phyloP scores from a whole-genome alignment of 2,113 vertebrate species.

The Sminthopsis crassicaudata region DNA sequence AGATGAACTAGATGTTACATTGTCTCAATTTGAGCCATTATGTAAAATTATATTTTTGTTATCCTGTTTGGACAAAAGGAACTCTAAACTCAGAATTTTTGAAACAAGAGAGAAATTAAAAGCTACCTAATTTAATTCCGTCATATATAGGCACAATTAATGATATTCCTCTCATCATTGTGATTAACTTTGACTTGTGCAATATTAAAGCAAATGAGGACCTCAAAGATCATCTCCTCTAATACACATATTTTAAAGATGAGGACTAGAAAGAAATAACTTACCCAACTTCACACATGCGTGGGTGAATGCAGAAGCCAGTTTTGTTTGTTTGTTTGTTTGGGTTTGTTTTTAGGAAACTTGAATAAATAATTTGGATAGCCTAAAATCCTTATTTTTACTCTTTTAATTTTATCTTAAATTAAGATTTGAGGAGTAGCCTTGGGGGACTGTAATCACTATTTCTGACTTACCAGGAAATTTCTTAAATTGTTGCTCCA shows the following conservation, averaged over 20 bases:
- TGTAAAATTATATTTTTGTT: background rate
- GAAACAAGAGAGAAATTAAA: background rate
- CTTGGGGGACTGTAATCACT: background rate
- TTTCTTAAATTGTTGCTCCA: background rate
- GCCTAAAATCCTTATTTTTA: background rate
- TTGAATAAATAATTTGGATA: background rate
- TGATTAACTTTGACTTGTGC: background rate
- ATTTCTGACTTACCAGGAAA: background rate
- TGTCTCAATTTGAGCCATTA: background rate
- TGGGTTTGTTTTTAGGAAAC: background rate
- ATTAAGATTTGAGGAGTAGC: background rate
- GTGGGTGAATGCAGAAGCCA: background rate
- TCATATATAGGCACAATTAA: background rate
- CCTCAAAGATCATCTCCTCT: background rate
- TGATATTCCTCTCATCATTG: background rate
- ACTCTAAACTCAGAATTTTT: background rate
- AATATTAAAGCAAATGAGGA: background rate
- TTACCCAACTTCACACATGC: background rate
- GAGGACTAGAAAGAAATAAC: background rate
- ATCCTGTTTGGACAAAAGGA: background rate
- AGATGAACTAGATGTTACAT: background rate
- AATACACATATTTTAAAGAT: background rate
- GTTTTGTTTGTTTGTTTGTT: background rate
- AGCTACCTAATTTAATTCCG: background rate
- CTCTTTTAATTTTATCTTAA: background rate